Evolutionary conservation across 2,113 vertebrate species (phyloP), one percentile per base, ranked within the genome.

Genomic region (Dendropsophus ebraccatus): DNA sequence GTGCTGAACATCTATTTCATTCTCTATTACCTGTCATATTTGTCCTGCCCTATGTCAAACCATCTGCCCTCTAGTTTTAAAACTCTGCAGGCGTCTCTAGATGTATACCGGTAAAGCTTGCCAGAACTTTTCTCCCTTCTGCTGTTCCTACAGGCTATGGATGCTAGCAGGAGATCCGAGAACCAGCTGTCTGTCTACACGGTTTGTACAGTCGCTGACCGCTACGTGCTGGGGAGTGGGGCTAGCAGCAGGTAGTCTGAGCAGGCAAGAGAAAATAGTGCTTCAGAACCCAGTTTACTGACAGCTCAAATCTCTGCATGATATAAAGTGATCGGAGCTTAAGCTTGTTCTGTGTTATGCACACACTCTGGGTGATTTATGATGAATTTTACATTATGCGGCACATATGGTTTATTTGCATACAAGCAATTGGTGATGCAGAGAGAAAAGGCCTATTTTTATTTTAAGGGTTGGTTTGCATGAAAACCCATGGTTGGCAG

Each of bases 191-290:
- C 75, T 12, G 3, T 79, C 60, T 79, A 70, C 84, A 85, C 45
- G 52, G 47, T 73, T 69, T 85, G 84, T 85, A 85, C 81, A 85
- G 35, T 70, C 60, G 70, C 74, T 78, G 84, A 85, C 74, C 70
- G 28, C 60, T 85, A 54, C 62, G 19, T 56, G 74, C 60, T 56
- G 69, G 52, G 52, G 37, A 32, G 67, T 75, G 67, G 32, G 30
- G 19, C 49, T 25, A 83, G 67, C 65, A 70, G 65, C 65, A 54
- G 47, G 60, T 19, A 19, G 60, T 69, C 60, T 69, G 23, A 76
- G 83, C 72, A 32, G 54, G 56, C 25, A 75, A 30, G 23, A 32
- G 56, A 54, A 80, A 52, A 69, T 19, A 49, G 47, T 19, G 16
- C 58, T 81, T 25, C 6, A 6, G 56, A 58, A 60, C 56, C 54